These are phyloP conservation scores for Cydia strobilella DNA, from an alignment of 1,140 invertebrate genomes.

Conservation along the genomic window DNA sequence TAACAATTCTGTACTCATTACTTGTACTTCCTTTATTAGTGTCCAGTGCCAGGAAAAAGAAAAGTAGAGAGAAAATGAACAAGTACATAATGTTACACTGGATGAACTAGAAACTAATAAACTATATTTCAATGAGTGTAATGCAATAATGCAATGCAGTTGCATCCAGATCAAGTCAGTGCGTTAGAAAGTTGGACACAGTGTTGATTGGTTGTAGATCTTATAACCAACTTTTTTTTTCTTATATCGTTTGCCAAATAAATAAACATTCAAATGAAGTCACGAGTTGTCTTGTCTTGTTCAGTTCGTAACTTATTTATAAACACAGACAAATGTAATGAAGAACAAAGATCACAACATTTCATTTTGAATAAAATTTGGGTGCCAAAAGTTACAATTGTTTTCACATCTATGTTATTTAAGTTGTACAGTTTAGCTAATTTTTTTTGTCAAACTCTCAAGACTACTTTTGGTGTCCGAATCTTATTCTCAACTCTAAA, in stretches of 20 bases:
- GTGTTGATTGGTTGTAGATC: constrained; percentile 34
- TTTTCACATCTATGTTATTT: neutral
- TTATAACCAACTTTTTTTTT: constrained; percentile 22
- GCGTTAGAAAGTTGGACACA: constrained; percentile 31
- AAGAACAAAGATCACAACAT: constrained; percentile 26
- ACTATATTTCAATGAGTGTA: constrained; percentile 34
- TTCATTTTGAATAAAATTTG: neutral
- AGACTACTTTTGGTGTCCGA: neutral
- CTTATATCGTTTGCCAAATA: neutral
- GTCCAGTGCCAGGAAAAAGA: constrained; percentile 73
- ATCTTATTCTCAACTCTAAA: constrained; percentile 1
- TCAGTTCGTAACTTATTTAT: constrained; percentile 15
- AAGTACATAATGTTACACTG: constrained; percentile 50
- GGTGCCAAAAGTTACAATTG: neutral
- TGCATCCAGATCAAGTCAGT: constrained; percentile 41
- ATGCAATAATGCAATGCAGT: constrained; percentile 31
- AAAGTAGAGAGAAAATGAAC: constrained; percentile 67
- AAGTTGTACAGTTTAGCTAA: neutral
- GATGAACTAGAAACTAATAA: constrained; percentile 43
- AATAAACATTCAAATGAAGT: constrained; percentile 20
- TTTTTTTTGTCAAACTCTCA: neutral
- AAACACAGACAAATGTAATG: constrained; percentile 30
- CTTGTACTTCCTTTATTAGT: constrained; percentile 76
- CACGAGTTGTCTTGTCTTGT: constrained; percentile 2
- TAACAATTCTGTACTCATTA: constrained; percentile 75